phyloP scores from a whole-genome alignment of 2,113 vertebrate genomes.

The Coptodon bakossiorum region DNA sequence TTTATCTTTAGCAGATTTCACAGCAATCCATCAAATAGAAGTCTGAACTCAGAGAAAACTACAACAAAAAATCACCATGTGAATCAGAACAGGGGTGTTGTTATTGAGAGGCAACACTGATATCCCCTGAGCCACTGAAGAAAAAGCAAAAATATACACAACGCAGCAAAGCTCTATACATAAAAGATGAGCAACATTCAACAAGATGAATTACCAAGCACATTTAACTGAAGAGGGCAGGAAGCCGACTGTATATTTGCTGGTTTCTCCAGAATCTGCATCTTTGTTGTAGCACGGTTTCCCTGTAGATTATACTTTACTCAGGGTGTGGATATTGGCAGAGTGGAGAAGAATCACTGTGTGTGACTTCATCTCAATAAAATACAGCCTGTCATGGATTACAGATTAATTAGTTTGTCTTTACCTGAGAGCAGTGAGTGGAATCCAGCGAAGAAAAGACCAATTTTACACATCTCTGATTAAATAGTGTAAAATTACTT shows the following conservation, averaged over 20 bases:
- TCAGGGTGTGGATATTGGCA: background rate
- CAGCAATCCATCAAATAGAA: background rate
- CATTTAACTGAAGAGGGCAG: background rate
- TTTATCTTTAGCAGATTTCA: background rate
- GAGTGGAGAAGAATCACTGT: background rate
- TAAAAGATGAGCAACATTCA: background rate
- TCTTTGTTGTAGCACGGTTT: background rate
- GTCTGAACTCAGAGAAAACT: background rate
- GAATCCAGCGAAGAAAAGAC: constrained; percentile 21
- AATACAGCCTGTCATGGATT: constrained; percentile 30
- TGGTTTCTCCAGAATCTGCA: background rate
- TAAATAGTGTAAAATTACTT: constrained; percentile 42
- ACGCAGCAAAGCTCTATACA: background rate
- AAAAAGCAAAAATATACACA: background rate
- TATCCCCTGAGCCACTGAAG: background rate
- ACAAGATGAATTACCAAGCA: background rate
- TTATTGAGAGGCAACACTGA: background rate
- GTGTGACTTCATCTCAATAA: constrained; percentile 27
- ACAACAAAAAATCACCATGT: background rate
- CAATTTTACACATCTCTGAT: constrained; percentile 45
- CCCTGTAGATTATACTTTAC: background rate
- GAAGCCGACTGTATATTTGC: background rate
- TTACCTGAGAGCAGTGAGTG: constrained; percentile 38
- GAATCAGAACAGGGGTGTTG: background rate
- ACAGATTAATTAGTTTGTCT: constrained; percentile 47